Conservation (phyloP, 2,113 vertebrate species). For the Gyps fulvus region DNA sequence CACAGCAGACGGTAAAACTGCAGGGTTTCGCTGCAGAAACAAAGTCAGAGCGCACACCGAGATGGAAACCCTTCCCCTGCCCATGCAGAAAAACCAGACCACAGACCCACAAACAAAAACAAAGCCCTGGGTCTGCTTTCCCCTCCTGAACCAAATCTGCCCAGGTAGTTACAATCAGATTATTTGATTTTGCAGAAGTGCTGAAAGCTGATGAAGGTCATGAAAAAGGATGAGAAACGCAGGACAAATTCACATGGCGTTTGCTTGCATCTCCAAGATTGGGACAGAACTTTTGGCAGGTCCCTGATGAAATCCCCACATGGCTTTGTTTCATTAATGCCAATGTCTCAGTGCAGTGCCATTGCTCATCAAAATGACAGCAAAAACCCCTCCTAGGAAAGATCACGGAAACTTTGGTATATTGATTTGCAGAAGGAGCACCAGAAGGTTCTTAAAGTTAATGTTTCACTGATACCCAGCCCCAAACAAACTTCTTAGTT, state of each 20-base stretch:
- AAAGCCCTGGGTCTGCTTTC: background rate
- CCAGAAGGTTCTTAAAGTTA: background rate
- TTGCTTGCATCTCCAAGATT: background rate
- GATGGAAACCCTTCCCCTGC: background rate
- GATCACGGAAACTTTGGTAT: background rate
- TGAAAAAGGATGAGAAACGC: background rate
- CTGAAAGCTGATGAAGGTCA: background rate
- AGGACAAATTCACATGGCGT: background rate
- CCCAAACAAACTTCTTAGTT: background rate
- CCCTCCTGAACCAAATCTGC: background rate
- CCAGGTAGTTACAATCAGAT: accelerated
- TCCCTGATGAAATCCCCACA: background rate
- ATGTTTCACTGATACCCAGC: background rate
- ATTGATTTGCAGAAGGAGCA: background rate
- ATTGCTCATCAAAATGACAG: background rate
- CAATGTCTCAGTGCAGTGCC: conserved; percentile 3
- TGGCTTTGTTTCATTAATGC: background rate
- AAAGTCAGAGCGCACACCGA: background rate
- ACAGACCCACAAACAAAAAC: background rate
- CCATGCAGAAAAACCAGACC: background rate
- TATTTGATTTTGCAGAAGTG: background rate
- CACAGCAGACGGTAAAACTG: background rate
- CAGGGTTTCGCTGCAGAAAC: background rate
- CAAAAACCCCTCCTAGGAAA: background rate
- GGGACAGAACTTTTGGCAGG: background rate